These are phyloP conservation scores for Leptothorax acervorum DNA, from an alignment of 2,888 invertebrate species.

Conservation along the genomic window DNA sequence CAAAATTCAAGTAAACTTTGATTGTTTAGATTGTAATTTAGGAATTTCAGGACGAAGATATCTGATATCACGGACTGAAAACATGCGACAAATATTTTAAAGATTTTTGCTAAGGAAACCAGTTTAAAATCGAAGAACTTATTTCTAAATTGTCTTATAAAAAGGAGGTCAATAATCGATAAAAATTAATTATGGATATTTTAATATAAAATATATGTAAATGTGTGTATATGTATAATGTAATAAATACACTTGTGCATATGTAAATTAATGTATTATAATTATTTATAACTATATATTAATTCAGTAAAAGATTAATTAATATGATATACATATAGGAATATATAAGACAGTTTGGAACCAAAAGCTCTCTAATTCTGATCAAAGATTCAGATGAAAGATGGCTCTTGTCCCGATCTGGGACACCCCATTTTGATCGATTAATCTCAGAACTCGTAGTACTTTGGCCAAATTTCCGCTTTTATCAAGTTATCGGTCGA, in stretches of 20 bases:
- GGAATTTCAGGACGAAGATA: not conserved
- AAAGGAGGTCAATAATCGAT: not conserved
- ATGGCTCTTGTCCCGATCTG: not conserved
- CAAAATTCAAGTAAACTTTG: not conserved
- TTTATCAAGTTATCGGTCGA: constrained; percentile 24
- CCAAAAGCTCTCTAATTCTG: not conserved
- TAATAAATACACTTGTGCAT: not conserved
- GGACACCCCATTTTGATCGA: constrained; percentile 21
- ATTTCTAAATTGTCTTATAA: not conserved
- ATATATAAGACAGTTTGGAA: not conserved
- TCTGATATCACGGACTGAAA: not conserved
- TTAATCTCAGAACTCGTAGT: constrained; percentile 35
- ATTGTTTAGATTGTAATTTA: not conserved
- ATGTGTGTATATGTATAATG: not conserved
- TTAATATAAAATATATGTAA: not conserved
- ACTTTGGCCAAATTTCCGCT: constrained; percentile 38
- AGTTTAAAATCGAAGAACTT: not conserved
- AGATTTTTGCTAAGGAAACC: not conserved
- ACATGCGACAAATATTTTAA: not conserved
- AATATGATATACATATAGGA: not conserved
- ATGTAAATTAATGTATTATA: not conserved
- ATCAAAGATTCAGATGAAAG: not conserved
- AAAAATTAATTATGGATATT: not conserved
- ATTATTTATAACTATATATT: not conserved
- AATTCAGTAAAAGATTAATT: not conserved